Conservation (phyloP, 2,888 invertebrate species). For the Lissocephala sabroskyi region DNA sequence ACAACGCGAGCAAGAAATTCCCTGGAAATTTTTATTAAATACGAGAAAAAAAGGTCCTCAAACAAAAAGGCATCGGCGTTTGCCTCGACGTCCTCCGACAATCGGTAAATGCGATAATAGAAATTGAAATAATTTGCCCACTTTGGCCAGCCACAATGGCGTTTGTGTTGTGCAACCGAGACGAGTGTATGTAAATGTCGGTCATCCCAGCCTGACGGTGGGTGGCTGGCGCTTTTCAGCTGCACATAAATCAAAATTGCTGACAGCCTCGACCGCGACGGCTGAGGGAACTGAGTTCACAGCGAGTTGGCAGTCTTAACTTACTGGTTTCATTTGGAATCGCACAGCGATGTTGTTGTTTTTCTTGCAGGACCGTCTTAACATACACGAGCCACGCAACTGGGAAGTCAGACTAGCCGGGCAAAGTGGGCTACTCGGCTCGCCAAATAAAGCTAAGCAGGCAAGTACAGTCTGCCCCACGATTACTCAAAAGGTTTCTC, state of each 20-base stretch:
- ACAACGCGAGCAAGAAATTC: slow-evolving; percentile 8
- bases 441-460: too few species aligned
- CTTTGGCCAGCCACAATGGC: slow-evolving; percentile 42
- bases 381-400: slow-evolving; percentile 58
- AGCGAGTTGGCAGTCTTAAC: background rate
- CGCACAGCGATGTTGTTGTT: too few species aligned
- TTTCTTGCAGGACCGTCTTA: slow-evolving; percentile 28
- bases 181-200: slow-evolving; percentile 14
- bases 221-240: background rate
- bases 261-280: slow-evolving; percentile 33
- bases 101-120: slow-evolving; percentile 63
- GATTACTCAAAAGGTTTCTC: too few species aligned
- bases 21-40: too few species aligned
- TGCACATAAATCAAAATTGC: slow-evolving; percentile 55
- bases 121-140: slow-evolving; percentile 64
- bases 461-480: too few species aligned
- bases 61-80: slow-evolving; percentile 13
- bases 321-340: too few species aligned
- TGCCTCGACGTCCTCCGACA: slow-evolving; percentile 26
- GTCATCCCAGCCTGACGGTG: background rate
- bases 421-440: too few species aligned
- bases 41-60: slow-evolving; percentile 1
- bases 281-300: background rate
- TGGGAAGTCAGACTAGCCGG: too few species aligned
- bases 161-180: too few species aligned